Base-by-base conservation (phyloP, 2,888 invertebrate species). In the Plagodis dolabraria region DNA sequence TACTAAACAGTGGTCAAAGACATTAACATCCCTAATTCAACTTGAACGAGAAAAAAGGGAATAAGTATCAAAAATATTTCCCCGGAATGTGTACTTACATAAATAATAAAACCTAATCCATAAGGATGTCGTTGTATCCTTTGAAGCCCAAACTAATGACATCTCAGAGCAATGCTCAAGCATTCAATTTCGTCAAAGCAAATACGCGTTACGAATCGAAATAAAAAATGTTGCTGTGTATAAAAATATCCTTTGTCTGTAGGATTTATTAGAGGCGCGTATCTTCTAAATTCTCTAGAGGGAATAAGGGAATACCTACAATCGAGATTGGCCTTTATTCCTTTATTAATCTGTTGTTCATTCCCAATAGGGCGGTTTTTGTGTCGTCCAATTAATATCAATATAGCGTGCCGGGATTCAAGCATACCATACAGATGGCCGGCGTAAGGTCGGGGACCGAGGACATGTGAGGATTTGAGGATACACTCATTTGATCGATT, bases 351-450 rank as follows among this genome's bases (percentile, higher is more conserved):
- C 78, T 82, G 79, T 82, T 82, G 80, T 81, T 80, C 75, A 78
- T 80, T 82, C 75, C 76, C 71, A 69, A 73, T 64, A 70, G 77
- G 73, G 71, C 72, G 72, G 72, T 75, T 71, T 77, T 75, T 78
- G 74, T 80, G 79, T 80, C 78, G 73, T 77, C 79, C 83, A 86
- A 87, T 86, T 89, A 87, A 85, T 87, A 87, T 85, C 84, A 86
- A 83, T 86, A 82, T 79, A 79, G 69, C 72, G 72, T 60, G 74
- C 71, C 68, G 72, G 75, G 82, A 82, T 80, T 77, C 74, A 72
- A 75, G 70, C 73, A 75, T 76, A 70, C 75, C 74, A 57, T 71
- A 67, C 72, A 70, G 60, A 65, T 71, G 68, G 67, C 63, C 65
- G 61, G 60, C 65, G 64, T 51, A 48, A 57, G 40, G 38, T 36